Percentiles rank a stretch among this genome's conserved stretches.
Conservation (phyloP, 1,140 invertebrate genomes). For the Zaprionus nigranus region DNA sequence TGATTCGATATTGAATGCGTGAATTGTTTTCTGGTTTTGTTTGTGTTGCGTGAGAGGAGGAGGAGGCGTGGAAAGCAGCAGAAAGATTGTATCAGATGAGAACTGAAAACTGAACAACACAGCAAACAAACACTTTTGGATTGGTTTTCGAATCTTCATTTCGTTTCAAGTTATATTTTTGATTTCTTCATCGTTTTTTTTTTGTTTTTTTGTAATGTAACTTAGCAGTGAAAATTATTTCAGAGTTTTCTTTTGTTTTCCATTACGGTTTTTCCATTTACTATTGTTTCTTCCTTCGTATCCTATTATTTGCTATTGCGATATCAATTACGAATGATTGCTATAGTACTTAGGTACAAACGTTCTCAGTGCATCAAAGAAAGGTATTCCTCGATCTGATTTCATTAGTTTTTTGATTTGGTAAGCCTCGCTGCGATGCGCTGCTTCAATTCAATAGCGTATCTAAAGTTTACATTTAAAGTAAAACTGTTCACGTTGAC, state of each 20-base stretch:
- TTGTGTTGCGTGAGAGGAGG: slow-evolving; percentile 33
- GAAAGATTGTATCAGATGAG: slow-evolving; percentile 24
- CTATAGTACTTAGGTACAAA: slow-evolving; percentile 65
- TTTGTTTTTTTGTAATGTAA: neutral
- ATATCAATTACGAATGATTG: slow-evolving; percentile 46
- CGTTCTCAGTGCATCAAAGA: slow-evolving; percentile 42
- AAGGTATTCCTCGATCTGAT: slow-evolving; percentile 29
- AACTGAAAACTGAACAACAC: slow-evolving; percentile 69
- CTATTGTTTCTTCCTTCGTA: slow-evolving; percentile 33
- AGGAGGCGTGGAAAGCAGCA: slow-evolving; percentile 24
- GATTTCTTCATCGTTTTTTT: slow-evolving; percentile 2
- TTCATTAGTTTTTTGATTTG: slow-evolving; percentile 11
- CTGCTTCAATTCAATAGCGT: slow-evolving; percentile 24
- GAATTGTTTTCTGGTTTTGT: slow-evolving; percentile 29
- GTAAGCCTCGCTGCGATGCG: slow-evolving; percentile 21
- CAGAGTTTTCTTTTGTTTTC: slow-evolving; percentile 7
- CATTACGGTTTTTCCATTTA: slow-evolving; percentile 12
- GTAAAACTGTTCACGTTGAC: slow-evolving; percentile 55
- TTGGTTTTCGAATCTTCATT: slow-evolving; percentile 68
- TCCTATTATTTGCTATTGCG: slow-evolving; percentile 51
- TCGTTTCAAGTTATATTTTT: slow-evolving; percentile 51
- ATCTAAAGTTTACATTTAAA: slow-evolving; percentile 44
- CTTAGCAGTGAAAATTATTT: slow-evolving; percentile 4
- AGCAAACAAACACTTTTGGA: slow-evolving; percentile 74
- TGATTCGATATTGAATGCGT: slow-evolving; percentile 4